Evolutionary conservation across 2,888 invertebrate species (phyloP).

Genomic region (Cheilosia pagana): DNA sequence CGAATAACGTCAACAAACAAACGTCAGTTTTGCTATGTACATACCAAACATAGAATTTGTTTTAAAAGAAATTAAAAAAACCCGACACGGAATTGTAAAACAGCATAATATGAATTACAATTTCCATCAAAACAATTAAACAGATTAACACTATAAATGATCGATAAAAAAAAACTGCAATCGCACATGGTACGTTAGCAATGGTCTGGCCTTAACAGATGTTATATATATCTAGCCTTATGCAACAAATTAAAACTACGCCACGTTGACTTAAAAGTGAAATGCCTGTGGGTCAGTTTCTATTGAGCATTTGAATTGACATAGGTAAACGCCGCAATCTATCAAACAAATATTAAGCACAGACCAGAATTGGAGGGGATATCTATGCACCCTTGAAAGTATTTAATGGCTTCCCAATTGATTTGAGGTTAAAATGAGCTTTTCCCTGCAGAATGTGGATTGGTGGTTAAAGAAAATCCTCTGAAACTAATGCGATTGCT

Average conservation of each 20-base stretch:
- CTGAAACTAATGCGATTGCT: no score
- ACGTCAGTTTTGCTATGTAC: not conserved
- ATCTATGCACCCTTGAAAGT: no score
- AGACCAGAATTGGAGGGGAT: no score
- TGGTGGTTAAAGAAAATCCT: no score
- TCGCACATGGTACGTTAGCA: not conserved
- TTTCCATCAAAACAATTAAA: constrained; percentile 3
- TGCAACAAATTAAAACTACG: not conserved
- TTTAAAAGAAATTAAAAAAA: not conserved
- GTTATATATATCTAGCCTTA: constrained; percentile 9
- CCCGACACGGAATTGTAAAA: constrained; percentile 3
- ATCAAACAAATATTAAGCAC: no score
- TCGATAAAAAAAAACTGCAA: not conserved
- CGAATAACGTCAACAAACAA: not conserved
- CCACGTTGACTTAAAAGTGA: not conserved
- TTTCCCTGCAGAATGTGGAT: no score
- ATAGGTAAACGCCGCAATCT: no score
- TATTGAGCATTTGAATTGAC: no score
- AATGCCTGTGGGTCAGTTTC: no score
- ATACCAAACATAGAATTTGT: no score
- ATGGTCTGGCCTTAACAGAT: constrained; percentile 7
- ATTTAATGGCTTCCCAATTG: no score
- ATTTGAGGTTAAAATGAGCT: no score
- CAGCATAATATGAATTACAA: not conserved
- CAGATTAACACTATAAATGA: constrained; percentile 6